A percentile compares a stretch with the other conserved stretches of the same genome.
Conservation (phyloP, 2,888 invertebrate species). For the Hydraecia micacea region DNA sequence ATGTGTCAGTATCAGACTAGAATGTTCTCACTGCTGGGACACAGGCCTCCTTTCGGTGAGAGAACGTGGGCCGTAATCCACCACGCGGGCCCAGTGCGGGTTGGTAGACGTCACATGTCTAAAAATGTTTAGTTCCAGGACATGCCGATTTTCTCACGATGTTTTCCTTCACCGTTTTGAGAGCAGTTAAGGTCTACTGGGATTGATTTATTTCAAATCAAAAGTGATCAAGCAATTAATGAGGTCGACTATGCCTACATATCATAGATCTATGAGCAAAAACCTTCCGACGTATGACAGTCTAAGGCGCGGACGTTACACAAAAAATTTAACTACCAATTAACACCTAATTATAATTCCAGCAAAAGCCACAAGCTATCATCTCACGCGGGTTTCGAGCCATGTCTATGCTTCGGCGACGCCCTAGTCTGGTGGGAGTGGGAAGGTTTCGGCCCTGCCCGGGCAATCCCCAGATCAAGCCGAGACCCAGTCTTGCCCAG, state of each 20-base stretch:
- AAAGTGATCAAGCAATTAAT: background rate
- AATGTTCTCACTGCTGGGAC: background rate
- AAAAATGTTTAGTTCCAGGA: background rate
- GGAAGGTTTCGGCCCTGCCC: slow-evolving; percentile 85
- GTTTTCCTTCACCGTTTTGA: background rate
- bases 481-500: slow-evolving; percentile 76
- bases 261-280: background rate
- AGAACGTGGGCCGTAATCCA: background rate
- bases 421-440: slow-evolving; percentile 95
- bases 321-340: background rate
- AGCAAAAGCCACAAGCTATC: slow-evolving; percentile 93
- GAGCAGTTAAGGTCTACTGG: background rate
- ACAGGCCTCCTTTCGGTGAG: background rate
- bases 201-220: background rate
- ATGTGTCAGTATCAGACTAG: background rate
- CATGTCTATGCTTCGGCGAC: slow-evolving; percentile 97
- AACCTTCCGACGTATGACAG: background rate
- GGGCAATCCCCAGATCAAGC: slow-evolving; percentile 78
- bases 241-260: background rate
- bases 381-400: slow-evolving; percentile 96
- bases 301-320: background rate
- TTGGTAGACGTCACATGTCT: background rate
- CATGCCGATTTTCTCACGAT: background rate
- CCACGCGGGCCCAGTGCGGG: background rate
- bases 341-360: slow-evolving; percentile 54